A percentile compares a stretch with the other conserved stretches of the same genome.
These are phyloP conservation scores for Drosophila algonquin DNA, from an alignment of 2,888 invertebrate species.

Conservation along the genomic window DNA sequence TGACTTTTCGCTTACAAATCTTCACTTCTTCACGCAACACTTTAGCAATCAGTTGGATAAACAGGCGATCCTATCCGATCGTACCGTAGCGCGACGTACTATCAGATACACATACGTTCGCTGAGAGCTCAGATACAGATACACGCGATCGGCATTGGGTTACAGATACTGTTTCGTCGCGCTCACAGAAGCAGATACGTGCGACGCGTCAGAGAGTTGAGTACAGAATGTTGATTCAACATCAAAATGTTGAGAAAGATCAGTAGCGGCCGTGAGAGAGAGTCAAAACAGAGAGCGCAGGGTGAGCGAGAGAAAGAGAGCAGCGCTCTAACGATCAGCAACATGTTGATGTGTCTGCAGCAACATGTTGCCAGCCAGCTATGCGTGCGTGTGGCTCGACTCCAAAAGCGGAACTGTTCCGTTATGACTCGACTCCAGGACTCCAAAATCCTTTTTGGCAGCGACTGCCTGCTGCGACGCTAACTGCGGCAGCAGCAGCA, in stretches of 20 bases:
- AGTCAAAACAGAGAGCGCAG: neutral
- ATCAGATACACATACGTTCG: slow-evolving; percentile 26
- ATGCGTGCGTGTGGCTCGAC: slow-evolving; percentile 53
- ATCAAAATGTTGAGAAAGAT: slow-evolving; percentile 60
- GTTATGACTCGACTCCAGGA: slow-evolving; percentile 47
- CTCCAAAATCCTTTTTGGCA: slow-evolving; percentile 66
- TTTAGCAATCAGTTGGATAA: slow-evolving; percentile 70
- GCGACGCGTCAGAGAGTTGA: slow-evolving; percentile 33
- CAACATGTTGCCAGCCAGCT: slow-evolving; percentile 24
- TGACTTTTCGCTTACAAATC: slow-evolving; percentile 40
- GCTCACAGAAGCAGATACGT: slow-evolving; percentile 17
- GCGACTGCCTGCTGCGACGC: slow-evolving; percentile 45
- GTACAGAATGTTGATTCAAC: slow-evolving; percentile 45
- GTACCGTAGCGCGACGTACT: slow-evolving; percentile 48
- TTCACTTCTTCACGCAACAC: slow-evolving; percentile 58
- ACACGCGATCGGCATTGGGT: slow-evolving; percentile 13
- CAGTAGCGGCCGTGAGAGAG: slow-evolving; percentile 45
- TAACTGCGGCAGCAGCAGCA: slow-evolving; percentile 30
- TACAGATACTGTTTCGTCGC: slow-evolving; percentile 18
- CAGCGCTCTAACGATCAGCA: slow-evolving; percentile 42
- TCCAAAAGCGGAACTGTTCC: slow-evolving; percentile 70
- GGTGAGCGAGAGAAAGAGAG: slow-evolving; percentile 3
- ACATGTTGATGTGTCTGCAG: slow-evolving; percentile 36
- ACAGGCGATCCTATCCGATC: slow-evolving; percentile 46
- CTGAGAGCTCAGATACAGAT: slow-evolving; percentile 15